Evolutionary conservation across 2,113 vertebrate genomes (phyloP).

Genomic region (Oryzias woworae): DNA sequence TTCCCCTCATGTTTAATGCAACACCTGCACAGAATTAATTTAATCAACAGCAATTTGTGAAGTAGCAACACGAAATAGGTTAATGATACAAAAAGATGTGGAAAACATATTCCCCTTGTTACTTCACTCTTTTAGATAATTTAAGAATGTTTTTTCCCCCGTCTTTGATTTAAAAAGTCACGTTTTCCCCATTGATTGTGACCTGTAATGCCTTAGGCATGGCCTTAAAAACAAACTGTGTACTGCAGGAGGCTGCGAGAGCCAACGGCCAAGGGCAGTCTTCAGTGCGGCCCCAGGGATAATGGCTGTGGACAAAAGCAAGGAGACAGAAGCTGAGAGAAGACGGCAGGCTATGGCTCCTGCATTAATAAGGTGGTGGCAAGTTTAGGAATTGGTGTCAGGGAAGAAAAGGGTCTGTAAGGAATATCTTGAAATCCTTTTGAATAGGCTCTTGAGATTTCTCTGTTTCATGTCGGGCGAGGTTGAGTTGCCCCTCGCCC

Average conservation of each 20-base stretch:
- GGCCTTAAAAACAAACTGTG: slow-evolving; percentile 21
- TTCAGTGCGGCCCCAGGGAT: slow-evolving; percentile 15
- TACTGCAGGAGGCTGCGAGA: slow-evolving; percentile 11
- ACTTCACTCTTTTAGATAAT: neutral
- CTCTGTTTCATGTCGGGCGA: slow-evolving; percentile 35
- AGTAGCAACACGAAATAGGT: slow-evolving; percentile 38
- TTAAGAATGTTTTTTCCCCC: slow-evolving; percentile 25
- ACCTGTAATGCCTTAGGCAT: slow-evolving; percentile 39
- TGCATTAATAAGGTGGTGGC: slow-evolving; percentile 48
- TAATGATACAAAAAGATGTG: slow-evolving; percentile 31
- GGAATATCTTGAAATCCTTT: slow-evolving; percentile 40
- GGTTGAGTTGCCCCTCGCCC: slow-evolving; percentile 33
- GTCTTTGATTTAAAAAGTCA: slow-evolving; percentile 7
- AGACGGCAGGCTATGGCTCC: slow-evolving; percentile 4
- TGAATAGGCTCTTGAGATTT: slow-evolving; percentile 42
- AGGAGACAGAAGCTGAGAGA: slow-evolving; percentile 11
- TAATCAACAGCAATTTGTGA: slow-evolving; percentile 42
- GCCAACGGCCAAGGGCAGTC: slow-evolving; percentile 25
- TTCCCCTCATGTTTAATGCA: slow-evolving; percentile 68
- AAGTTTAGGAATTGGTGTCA: slow-evolving; percentile 22
- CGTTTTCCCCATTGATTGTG: slow-evolving; percentile 39
- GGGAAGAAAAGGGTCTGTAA: slow-evolving; percentile 14
- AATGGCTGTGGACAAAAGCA: slow-evolving; percentile 28
- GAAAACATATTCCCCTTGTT: neutral
- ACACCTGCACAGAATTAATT: slow-evolving; percentile 57